These are phyloP conservation scores for Ceryle rudis DNA, from an alignment of 2,797 vertebrate species.

Conservation along the genomic window DNA sequence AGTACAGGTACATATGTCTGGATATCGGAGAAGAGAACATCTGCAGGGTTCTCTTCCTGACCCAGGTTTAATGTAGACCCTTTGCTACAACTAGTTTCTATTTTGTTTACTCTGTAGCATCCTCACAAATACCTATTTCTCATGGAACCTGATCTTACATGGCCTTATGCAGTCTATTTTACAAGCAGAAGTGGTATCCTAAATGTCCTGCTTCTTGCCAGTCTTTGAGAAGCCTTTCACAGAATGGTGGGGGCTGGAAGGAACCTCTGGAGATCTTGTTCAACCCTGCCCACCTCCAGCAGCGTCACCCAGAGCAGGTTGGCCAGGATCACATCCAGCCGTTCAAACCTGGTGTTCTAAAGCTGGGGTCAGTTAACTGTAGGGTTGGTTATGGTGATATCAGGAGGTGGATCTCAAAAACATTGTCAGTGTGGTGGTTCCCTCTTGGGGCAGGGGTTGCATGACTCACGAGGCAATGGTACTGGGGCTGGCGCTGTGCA, in stretches of 20 bases:
- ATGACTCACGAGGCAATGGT: accelerated
- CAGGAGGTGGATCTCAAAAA: not conserved
- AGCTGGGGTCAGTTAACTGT: not conserved
- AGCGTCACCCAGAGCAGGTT: too few relatives aligned
- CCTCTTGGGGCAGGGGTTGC: accelerated
- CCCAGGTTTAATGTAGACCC: not conserved
- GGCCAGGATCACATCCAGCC: not conserved
- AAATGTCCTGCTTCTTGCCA: not conserved
- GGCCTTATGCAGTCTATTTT: not conserved
- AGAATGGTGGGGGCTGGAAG: too few relatives aligned
- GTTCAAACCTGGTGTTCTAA: not conserved
- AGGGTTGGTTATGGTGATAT: not conserved
- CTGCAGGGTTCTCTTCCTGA: not conserved
- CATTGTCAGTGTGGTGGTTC: accelerated
- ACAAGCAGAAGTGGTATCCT: not conserved
- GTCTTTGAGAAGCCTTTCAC: not conserved
- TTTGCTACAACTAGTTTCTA: not conserved
- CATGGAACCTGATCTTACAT: not conserved
- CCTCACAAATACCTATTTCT: not conserved
- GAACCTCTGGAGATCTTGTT: too few relatives aligned
- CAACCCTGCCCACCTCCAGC: too few relatives aligned
- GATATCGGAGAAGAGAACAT: not conserved
- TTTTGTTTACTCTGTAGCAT: not conserved
- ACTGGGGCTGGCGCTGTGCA: not conserved
- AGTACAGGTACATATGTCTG: not conserved